Percentiles rank a stretch among this genome's conserved stretches.
Conservation (phyloP, 2,888 invertebrate species). For the Epirrita christyi region DNA sequence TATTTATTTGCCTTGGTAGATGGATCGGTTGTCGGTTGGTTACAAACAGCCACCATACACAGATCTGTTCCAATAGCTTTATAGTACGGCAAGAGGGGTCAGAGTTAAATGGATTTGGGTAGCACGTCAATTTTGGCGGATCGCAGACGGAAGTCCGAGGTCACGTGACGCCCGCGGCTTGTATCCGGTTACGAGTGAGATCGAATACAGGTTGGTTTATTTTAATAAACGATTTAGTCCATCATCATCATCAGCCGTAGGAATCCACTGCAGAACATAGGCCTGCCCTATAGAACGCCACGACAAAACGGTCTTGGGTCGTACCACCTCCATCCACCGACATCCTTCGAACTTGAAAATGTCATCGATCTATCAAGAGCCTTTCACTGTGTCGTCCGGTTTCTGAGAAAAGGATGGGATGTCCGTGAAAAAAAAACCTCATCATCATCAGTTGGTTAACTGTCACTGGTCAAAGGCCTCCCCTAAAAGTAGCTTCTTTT, state of each 20-base stretch:
- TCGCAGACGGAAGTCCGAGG: constrained; percentile 65
- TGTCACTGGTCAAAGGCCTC: too few relatives aligned
- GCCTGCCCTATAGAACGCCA: too few relatives aligned
- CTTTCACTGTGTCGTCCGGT: neutral
- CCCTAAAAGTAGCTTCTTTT: too few relatives aligned
- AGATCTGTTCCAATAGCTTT: constrained; percentile 11
- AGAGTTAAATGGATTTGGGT: constrained; percentile 46
- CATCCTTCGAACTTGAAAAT: too few relatives aligned
- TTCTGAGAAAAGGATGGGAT: too few relatives aligned
- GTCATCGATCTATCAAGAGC: too few relatives aligned
- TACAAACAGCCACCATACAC: constrained; percentile 23
- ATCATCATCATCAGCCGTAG: neutral
- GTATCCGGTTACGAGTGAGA: constrained; percentile 58
- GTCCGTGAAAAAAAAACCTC: too few relatives aligned
- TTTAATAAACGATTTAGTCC: constrained; percentile 26
- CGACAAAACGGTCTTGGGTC: neutral
- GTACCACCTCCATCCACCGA: neutral
- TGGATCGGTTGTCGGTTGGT: constrained; percentile 61
- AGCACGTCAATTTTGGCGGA: constrained; percentile 59
- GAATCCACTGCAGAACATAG: neutral
- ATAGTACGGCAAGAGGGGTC: constrained; percentile 25
- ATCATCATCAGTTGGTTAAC: too few relatives aligned
- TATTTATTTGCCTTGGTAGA: constrained; percentile 67
- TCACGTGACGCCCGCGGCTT: constrained; percentile 61
- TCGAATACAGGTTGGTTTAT: constrained; percentile 40